Percentiles rank a stretch among this genome's conserved stretches.
These are phyloP conservation scores for Otolemur garnettii DNA, from an alignment of 2,113 vertebrate genomes.

Conservation along the genomic window DNA sequence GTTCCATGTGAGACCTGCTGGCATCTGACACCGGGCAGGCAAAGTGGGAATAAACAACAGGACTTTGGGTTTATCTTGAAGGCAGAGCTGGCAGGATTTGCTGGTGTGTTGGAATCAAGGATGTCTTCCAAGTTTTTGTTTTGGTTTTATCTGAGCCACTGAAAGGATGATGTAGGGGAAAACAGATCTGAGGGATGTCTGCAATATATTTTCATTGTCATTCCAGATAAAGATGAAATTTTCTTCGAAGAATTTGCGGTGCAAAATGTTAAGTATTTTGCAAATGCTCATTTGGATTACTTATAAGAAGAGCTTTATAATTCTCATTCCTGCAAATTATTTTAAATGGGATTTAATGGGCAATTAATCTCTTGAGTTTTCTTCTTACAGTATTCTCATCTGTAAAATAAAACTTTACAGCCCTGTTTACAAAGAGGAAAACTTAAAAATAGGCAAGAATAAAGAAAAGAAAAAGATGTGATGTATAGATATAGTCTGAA, in stretches of 20 bases:
- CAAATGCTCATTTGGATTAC: neutral
- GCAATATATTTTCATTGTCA: neutral
- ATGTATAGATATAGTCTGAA: neutral
- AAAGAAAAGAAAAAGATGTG: neutral
- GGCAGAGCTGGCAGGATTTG: neutral
- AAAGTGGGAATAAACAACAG: too few relatives aligned
- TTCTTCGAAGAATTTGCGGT: neutral
- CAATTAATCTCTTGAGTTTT: neutral
- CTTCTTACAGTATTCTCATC: neutral
- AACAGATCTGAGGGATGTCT: neutral
- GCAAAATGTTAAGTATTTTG: neutral
- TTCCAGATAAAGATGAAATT: neutral
- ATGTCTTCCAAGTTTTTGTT: neutral
- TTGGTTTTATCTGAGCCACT: neutral
- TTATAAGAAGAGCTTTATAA: neutral
- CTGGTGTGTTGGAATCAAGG: neutral
- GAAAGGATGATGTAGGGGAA: neutral
- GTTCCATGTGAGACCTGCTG: neutral
- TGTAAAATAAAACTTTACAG: neutral
- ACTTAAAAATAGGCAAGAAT: neutral
- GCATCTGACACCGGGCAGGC: neutral
- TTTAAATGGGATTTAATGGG: neutral
- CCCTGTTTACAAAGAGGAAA: neutral
- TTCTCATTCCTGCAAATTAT: neutral
- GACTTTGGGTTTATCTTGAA: too few relatives aligned